Evolutionary conservation across 35 echinoderm and acorn worm genomes (phyloP).

Genomic region (Patiria miniata): DNA sequence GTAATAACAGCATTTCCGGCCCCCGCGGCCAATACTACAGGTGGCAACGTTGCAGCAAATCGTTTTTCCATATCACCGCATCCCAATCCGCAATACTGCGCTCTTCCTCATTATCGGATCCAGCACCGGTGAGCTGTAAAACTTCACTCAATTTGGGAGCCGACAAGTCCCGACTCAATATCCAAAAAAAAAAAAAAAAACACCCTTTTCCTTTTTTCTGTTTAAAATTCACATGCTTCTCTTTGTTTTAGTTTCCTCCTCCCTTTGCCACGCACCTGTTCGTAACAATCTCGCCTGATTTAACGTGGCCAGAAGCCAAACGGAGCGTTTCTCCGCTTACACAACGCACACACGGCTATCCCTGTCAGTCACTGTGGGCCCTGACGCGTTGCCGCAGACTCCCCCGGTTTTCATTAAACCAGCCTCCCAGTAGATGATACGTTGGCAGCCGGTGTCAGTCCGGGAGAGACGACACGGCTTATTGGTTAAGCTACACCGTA

Average conservation of each 20-base stretch:
- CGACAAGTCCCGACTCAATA: too few species aligned
- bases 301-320: conserved; percentile 1
- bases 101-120: too few species aligned
- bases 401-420: neutral
- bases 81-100: too few species aligned
- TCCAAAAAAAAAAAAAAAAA: too few species aligned
- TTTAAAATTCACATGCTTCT: neutral
- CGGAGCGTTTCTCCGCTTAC: neutral
- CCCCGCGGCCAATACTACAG: too few species aligned
- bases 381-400: neutral
- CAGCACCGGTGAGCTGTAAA: too few species aligned
- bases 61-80: too few species aligned
- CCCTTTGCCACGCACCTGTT: conserved; percentile 9
- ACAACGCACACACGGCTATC: neutral
- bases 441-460: neutral
- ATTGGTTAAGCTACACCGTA: conserved; percentile 7
- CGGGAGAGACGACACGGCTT: conserved; percentile 12
- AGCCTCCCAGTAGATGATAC: neutral
- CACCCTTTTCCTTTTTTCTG: too few species aligned
- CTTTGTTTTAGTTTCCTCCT: neutral
- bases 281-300: conserved; percentile 30
- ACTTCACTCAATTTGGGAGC: too few species aligned
- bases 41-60: too few species aligned
- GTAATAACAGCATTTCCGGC: too few species aligned
- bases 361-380: conserved; percentile 10